These are phyloP conservation scores for Microctonus hyperodae DNA, from an alignment of 2,888 invertebrate species.

Conservation along the genomic window DNA sequence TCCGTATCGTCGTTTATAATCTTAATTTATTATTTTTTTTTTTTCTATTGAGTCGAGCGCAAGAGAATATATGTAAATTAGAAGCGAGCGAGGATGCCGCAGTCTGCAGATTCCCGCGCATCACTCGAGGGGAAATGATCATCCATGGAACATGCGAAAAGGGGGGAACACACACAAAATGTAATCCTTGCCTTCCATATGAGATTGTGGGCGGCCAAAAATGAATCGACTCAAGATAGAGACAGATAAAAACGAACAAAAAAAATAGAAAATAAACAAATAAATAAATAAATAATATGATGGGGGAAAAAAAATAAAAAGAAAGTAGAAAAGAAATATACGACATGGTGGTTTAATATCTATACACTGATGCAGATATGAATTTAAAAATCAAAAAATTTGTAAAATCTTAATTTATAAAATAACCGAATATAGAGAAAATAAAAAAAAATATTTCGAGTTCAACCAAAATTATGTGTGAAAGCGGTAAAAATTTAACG, in stretches of 20 bases:
- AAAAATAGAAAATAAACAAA: slow-evolving; percentile 9
- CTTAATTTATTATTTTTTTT: slow-evolving; percentile 2
- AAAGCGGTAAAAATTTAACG: slow-evolving; percentile 13
- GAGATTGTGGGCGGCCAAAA: slow-evolving; percentile 55
- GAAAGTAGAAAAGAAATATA: not conserved
- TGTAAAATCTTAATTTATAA: slow-evolving; percentile 22
- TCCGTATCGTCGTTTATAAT: no score
- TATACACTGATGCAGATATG: not conserved
- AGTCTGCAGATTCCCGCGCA: slow-evolving; percentile 21
- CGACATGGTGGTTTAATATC: not conserved
- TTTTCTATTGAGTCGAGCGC: not conserved
- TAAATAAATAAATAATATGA: slow-evolving; percentile 21
- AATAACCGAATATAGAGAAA: slow-evolving; percentile 13
- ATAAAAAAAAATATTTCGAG: not conserved
- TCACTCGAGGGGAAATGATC: slow-evolving; percentile 4
- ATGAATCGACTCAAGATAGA: slow-evolving; percentile 45
- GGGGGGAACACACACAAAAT: slow-evolving; percentile 45
- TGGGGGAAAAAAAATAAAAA: not conserved
- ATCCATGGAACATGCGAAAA: slow-evolving; percentile 37
- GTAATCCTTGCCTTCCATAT: slow-evolving; percentile 59
- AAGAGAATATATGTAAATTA: slow-evolving; percentile 59
- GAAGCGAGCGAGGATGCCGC: slow-evolving; percentile 18
- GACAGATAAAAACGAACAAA: slow-evolving; percentile 9
- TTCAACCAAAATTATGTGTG: slow-evolving; percentile 9
- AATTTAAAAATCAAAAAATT: not conserved